Conservation (phyloP, 1,140 invertebrate genomes). For the Bombus superbus region DNA sequence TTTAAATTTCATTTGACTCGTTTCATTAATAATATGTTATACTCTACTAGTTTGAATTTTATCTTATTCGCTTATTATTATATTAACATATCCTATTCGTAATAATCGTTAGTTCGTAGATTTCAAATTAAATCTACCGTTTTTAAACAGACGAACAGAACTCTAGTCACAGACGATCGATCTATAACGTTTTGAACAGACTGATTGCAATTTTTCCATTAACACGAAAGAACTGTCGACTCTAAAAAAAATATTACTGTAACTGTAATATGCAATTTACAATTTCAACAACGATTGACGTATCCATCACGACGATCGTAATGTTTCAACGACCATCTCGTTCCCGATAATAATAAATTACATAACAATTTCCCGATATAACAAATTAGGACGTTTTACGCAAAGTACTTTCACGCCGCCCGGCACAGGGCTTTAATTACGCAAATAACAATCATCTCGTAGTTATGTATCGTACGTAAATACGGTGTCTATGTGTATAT, state of each 20-base stretch:
- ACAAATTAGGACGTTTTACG: background rate
- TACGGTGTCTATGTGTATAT: background rate
- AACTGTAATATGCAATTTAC: background rate
- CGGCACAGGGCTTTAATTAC: background rate
- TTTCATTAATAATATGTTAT: background rate
- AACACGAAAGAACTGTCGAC: background rate
- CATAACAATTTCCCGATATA: background rate
- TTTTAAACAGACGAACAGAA: no score
- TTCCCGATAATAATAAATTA: background rate
- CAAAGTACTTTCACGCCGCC: no score
- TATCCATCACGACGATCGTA: background rate
- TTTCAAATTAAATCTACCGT: no score
- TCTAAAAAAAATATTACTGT: background rate
- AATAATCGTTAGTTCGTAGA: no score
- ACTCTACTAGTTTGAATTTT: background rate
- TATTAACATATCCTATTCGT: no score
- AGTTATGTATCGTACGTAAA: background rate
- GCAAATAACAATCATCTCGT: constrained; percentile 1
- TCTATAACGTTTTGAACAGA: background rate
- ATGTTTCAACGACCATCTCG: background rate
- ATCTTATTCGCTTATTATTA: background rate
- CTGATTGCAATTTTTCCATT: background rate
- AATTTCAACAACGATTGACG: background rate
- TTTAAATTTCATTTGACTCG: background rate
- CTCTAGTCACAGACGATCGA: no score